Percentiles rank a stretch among this genome's conserved stretches.
Conservation (phyloP, 2,113 vertebrate species). For the Macquaria australasica region DNA sequence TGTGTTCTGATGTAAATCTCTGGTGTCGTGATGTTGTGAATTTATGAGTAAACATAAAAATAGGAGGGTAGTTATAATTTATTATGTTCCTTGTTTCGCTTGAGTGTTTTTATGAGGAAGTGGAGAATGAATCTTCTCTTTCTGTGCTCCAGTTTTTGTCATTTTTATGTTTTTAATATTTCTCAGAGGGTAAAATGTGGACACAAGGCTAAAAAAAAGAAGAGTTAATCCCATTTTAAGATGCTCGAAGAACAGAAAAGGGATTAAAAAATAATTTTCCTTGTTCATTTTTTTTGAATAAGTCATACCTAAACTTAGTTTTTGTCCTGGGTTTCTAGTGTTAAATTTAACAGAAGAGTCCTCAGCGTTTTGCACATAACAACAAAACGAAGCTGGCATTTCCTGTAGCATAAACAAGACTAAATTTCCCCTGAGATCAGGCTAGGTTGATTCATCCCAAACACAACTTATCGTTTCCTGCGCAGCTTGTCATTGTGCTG, state of each 20-base stretch:
- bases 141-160: slow-evolving; percentile 25
- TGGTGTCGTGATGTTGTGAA: slow-evolving; percentile 41
- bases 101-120: neutral
- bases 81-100: slow-evolving; percentile 50
- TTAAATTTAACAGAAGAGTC: neutral
- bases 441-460: neutral
- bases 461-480: neutral
- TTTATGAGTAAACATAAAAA: slow-evolving; percentile 62
- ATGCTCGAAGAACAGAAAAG: neutral
- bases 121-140: neutral
- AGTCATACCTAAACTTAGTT: neutral
- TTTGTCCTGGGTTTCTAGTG: neutral
- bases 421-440: slow-evolving; percentile 45
- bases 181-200: slow-evolving; percentile 10
- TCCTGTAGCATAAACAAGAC: slow-evolving; percentile 4
- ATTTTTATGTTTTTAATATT: slow-evolving; percentile 13
- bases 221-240: neutral
- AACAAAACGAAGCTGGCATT: neutral
- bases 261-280: neutral
- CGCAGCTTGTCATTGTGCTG: neutral
- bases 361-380: neutral
- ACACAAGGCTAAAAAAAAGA: neutral
- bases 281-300: neutral
- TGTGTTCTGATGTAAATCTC: slow-evolving; percentile 56
- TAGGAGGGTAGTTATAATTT: slow-evolving; percentile 50